Conservation (phyloP, 2,113 vertebrate species). For the Uropsilus gracilis region DNA sequence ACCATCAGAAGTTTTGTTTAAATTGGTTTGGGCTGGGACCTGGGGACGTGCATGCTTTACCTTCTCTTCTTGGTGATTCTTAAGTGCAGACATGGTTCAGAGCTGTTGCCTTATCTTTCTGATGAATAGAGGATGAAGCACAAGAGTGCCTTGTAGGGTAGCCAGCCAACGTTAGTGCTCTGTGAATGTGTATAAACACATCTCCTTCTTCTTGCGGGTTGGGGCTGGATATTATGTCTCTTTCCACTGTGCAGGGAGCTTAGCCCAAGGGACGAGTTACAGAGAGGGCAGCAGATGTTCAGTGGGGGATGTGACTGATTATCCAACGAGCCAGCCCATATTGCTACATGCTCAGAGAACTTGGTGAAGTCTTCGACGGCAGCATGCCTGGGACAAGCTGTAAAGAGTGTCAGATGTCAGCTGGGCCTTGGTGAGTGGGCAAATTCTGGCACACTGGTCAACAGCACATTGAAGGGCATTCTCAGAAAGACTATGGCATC, state of each 20-base stretch:
- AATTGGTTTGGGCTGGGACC: neutral
- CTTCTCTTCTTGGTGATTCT: neutral
- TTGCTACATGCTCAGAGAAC: fast-evolving
- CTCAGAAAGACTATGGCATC: neutral
- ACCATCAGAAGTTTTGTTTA: neutral
- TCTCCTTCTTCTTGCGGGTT: neutral
- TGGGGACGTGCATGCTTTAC: neutral
- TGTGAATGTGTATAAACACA: neutral
- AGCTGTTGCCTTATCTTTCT: neutral
- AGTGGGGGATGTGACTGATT: neutral
- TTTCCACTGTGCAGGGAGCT: neutral
- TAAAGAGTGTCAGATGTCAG: neutral
- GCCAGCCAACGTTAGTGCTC: neutral
- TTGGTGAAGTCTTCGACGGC: neutral
- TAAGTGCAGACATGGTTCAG: constrained; percentile 19
- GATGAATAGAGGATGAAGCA: constrained; percentile 23
- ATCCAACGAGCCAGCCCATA: neutral
- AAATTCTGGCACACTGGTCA: neutral
- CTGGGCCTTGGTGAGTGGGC: neutral
- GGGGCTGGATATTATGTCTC: neutral
- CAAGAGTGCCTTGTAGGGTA: neutral
- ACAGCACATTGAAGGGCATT: neutral
- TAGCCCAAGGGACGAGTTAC: constrained; percentile 38
- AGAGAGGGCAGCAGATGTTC: constrained; percentile 14
- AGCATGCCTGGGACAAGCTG: neutral